Conservation (phyloP, 2,888 invertebrate genomes). For the Oligia fasciuncula region DNA sequence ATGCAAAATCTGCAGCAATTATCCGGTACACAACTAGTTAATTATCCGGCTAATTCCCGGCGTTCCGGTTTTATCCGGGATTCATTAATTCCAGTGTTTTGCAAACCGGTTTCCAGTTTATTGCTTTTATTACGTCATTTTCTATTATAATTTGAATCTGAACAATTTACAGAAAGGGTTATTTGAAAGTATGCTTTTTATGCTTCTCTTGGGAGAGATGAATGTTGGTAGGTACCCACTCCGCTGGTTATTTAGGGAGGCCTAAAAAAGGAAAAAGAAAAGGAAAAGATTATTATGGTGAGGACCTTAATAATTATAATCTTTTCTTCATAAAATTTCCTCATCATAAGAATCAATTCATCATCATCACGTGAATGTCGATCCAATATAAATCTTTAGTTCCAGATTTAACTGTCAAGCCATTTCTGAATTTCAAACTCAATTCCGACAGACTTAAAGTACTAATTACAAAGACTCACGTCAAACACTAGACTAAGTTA, state of each 20-base stretch:
- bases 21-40: conserved; percentile 28
- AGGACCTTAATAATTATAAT: too few species aligned
- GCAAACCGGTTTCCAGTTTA: conserved; percentile 1
- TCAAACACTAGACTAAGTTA: too few species aligned
- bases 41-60: conserved; percentile 31
- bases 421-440: too few species aligned
- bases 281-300: too few species aligned
- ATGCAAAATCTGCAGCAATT: conserved; percentile 29
- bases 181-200: neutral
- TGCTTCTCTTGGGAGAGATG: neutral
- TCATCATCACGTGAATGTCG: too few species aligned
- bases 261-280: too few species aligned
- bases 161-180: neutral
- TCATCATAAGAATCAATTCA: too few species aligned
- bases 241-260: neutral
- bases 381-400: too few species aligned
- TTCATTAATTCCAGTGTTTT: conserved; percentile 35
- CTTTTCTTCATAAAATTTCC: too few species aligned
- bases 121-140: conserved; percentile 20
- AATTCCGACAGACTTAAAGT: too few species aligned
- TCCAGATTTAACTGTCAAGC: too few species aligned
- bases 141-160: conserved; percentile 8
- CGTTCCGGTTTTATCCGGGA: conserved; percentile 20
- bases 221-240: neutral
- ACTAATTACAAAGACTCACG: too few species aligned